These are phyloP conservation scores for Aselliscus stoliczkanus DNA, from an alignment of 2,797 vertebrate species.

Conservation along the genomic window DNA sequence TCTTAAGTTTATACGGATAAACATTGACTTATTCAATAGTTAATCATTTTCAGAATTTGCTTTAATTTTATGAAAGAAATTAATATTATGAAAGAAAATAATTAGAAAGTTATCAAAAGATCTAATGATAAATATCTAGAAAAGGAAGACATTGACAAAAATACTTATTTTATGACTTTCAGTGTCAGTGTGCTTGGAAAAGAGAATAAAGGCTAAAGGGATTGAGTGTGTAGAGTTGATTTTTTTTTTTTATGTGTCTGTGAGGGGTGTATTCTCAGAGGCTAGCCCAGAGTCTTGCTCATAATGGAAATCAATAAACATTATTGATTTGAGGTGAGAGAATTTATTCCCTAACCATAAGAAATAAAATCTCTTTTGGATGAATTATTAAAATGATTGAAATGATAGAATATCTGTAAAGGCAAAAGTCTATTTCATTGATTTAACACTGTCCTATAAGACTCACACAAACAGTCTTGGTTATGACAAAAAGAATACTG, in stretches of 20 bases:
- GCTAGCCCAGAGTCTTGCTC: not conserved
- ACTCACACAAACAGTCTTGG: not conserved
- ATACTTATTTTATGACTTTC: slow-evolving; percentile 1
- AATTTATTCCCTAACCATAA: not conserved
- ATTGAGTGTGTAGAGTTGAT: not conserved
- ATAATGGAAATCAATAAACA: not conserved
- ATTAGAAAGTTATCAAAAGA: not conserved
- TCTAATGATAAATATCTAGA: not conserved
- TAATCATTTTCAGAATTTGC: not conserved
- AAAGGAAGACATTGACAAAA: not conserved
- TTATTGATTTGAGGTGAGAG: not conserved
- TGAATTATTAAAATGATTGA: not conserved
- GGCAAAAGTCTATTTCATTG: not conserved
- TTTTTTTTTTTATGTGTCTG: not conserved
- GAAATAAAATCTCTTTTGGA: not conserved
- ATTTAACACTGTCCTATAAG: not conserved
- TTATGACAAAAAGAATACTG: not conserved
- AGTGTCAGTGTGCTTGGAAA: not conserved
- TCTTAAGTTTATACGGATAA: not conserved
- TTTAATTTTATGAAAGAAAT: slow-evolving; percentile 9
- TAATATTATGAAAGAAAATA: not conserved
- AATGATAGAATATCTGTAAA: not conserved
- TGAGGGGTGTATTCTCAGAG: not conserved
- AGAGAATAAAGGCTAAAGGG: not conserved
- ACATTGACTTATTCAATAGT: not conserved